Evolutionary conservation across 2,113 vertebrate species (phyloP).

Genomic region (Vicugna pacos): DNA sequence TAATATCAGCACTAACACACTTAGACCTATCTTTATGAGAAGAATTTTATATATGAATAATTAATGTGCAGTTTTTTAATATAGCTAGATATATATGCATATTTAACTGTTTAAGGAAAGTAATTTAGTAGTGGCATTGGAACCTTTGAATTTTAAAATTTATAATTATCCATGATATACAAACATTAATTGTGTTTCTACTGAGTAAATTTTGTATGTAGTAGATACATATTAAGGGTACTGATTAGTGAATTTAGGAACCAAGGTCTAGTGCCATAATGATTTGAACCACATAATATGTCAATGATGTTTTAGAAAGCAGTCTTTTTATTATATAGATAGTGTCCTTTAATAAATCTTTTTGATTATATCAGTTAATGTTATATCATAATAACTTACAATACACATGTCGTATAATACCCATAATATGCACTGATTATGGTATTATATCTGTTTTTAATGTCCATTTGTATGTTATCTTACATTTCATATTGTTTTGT

Average conservation of each 20-base stretch:
- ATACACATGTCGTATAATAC: background rate
- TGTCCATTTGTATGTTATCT: slow-evolving; percentile 17
- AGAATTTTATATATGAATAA: background rate
- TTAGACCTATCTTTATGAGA: background rate
- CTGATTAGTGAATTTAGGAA: slow-evolving; percentile 10
- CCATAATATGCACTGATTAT: background rate
- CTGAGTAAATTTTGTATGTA: slow-evolving; percentile 23
- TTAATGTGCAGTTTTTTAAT: background rate
- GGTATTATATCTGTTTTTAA: background rate
- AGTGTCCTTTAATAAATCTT: background rate
- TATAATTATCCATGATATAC: background rate
- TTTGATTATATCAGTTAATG: background rate
- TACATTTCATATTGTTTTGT: slow-evolving; percentile 47
- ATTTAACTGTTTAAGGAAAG: background rate
- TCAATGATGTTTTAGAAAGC: background rate
- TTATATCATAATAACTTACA: background rate
- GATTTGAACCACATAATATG: slow-evolving; percentile 35
- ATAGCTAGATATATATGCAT: background rate
- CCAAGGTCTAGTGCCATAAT: background rate
- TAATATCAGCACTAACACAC: background rate
- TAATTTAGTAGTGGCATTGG: slow-evolving; percentile 1
- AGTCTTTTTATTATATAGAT: background rate
- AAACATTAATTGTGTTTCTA: slow-evolving; percentile 1
- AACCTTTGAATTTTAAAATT: slow-evolving; percentile 18
- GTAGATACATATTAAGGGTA: background rate